Conservation (phyloP, 2,113 vertebrate genomes). For the Ginglymostoma cirratum region DNA sequence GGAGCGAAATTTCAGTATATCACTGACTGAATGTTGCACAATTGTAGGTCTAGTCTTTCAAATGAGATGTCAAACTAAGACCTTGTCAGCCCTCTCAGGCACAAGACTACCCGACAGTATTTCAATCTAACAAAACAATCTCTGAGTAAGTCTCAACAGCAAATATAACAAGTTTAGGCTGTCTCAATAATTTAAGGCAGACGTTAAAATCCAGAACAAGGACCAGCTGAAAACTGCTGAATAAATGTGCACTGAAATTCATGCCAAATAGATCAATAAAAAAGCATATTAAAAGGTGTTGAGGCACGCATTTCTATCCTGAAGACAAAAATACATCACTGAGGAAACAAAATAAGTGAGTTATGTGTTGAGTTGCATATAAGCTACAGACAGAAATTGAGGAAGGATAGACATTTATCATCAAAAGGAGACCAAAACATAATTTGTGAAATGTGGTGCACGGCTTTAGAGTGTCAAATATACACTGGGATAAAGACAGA, state of each 20-base stretch:
- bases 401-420: not conserved
- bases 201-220: not conserved
- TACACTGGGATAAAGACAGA: not conserved
- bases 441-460: not conserved
- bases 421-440: not conserved
- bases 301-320: not conserved
- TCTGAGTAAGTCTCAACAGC: not conserved
- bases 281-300: conserved; percentile 12
- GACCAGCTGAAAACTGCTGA: not conserved
- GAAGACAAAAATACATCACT: not conserved
- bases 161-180: not conserved
- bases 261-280: not conserved
- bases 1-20: not conserved
- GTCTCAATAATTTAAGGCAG: not conserved
- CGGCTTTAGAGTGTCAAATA: not conserved
- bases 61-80: not conserved
- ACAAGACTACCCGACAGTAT: not conserved
- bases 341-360: not conserved
- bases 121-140: not conserved
- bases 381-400: not conserved
- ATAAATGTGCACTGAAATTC: not conserved
- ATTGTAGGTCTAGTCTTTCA: too few species aligned
- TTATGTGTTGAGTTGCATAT: not conserved
- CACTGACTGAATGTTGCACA: too few species aligned
- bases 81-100: not conserved